Evolutionary conservation across 2,113 vertebrate genomes (phyloP), one percentile per base, ranked within the genome.

Genomic region (Atrichornis clamosus): DNA sequence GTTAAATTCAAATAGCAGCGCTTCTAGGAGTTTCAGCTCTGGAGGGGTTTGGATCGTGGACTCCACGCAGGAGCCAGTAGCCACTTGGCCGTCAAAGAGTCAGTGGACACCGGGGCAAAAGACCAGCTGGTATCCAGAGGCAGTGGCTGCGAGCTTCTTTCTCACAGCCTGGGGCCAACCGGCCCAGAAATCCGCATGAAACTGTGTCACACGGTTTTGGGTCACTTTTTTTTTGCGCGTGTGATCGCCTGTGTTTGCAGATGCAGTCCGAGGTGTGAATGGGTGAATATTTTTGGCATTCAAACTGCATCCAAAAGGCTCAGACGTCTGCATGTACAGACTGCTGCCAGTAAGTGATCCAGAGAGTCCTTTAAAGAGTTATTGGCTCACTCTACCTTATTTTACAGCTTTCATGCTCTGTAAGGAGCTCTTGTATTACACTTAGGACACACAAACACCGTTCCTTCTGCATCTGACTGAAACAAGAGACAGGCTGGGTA

Each of bases 251-350:
- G 67, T 18, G 27, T 83, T 76, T 58, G 22, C 1, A 10, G 37
- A 30, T 62, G 55, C 44, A 65, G 12, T 13, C 53, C 8, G 9
- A 44, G n/a, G 16, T 62, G 78, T 80, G 46, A 37, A 42, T 26
- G 14, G 33, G 42, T 37, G 63, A 65, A n/a, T 69, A 8, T 42
- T 95, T 88, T 84, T 82, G 59, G 37, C 32, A 69, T 83, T 21
- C 87, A 74, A 64, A 23, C 20, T 42, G 33, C 37, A 65, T 14
- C 30, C n/a, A 32, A 68, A 62, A 53, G 22, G 33, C 46, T 94
- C 44, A 76, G 41, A 49, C 0, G 0, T 18, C 18, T 56, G 13
- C 24, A 27, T 69, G 83, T 58, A 30, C 14, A 59, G 21, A 21
- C 6, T 70, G 7, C 10, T 70, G 42, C 14, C 53, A 68, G 41